Percentiles rank a stretch among this genome's conserved stretches.
phyloP scores from a whole-genome alignment of 2,888 invertebrate genomes.

The Eupithecia subumbrata region DNA sequence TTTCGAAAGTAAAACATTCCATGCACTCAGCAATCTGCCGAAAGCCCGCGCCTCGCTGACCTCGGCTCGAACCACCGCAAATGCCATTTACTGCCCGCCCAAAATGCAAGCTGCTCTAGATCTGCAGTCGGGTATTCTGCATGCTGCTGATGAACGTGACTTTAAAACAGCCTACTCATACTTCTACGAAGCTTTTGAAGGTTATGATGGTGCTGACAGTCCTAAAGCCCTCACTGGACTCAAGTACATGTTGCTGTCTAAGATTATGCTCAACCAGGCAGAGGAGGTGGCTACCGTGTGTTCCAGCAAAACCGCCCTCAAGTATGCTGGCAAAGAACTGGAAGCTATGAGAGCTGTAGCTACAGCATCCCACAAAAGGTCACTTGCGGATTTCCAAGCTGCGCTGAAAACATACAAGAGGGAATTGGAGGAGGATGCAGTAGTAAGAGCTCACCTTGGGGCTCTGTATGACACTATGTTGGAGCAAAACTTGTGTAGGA shows the following conservation, averaged over 20 bases:
- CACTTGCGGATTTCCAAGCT: slow-evolving; percentile 97
- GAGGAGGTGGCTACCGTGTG: slow-evolving; percentile 98
- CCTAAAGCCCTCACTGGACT: slow-evolving; percentile 96
- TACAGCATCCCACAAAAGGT: slow-evolving; percentile 97
- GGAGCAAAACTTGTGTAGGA: slow-evolving; percentile 99
- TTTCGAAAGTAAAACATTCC: slow-evolving; percentile 99
- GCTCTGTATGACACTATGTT: slow-evolving; percentile 99
- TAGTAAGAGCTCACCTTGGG: slow-evolving; percentile 98
- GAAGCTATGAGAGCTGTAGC: slow-evolving; percentile 99
- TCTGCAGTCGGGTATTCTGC: slow-evolving; percentile 98
- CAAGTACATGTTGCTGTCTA: slow-evolving; percentile 99
- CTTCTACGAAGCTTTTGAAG: slow-evolving; percentile 99
- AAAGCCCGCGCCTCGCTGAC: slow-evolving; percentile 98
- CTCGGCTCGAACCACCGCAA: slow-evolving; percentile 99
- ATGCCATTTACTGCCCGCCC: slow-evolving; percentile 99
- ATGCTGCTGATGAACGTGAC: slow-evolving; percentile 99
- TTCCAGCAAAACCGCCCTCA: slow-evolving; percentile 98
- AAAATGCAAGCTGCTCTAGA: slow-evolving; percentile 99
- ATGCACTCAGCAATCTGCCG: slow-evolving; percentile 97
- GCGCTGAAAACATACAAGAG: slow-evolving; percentile 93
- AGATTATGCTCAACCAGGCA: slow-evolving; percentile 98
- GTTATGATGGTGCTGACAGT: slow-evolving; percentile 97
- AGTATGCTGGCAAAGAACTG: slow-evolving; percentile 97
- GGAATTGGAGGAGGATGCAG: slow-evolving; percentile 97
- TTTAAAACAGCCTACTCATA: slow-evolving; percentile 99